Conservation (phyloP, 92 coral and sea anemone species). For the Porites rus region DNA sequence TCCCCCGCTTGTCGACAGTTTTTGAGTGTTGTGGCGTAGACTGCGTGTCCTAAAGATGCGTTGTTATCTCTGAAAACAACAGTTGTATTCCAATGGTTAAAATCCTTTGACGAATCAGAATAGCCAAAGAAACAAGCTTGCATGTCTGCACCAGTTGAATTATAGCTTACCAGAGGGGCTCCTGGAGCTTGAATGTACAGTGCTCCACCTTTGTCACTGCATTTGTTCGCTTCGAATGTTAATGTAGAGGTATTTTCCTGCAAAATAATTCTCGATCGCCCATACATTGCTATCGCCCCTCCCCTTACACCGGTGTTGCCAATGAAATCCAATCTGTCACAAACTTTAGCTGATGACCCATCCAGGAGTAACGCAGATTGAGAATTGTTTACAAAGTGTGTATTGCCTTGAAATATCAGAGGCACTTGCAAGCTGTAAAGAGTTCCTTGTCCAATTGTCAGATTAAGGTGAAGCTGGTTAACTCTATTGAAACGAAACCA, state of each 20-base stretch:
- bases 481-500: slow-evolving; percentile 60
- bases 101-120: slow-evolving; percentile 39
- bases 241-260: slow-evolving; percentile 60
- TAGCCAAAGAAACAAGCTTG: slow-evolving; percentile 85
- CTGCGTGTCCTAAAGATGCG: slow-evolving; percentile 73
- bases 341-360: slow-evolving; percentile 65
- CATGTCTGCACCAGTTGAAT: slow-evolving; percentile 68
- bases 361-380: slow-evolving; percentile 86
- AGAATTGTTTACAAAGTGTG: slow-evolving; percentile 54
- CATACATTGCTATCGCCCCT: slow-evolving; percentile 93
- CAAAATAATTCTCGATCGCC: slow-evolving; percentile 70
- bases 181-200: slow-evolving; percentile 86
- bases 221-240: slow-evolving; percentile 64
- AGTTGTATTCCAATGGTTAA: slow-evolving; percentile 65
- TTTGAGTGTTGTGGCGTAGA: slow-evolving; percentile 87
- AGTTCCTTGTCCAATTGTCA: slow-evolving; percentile 85
- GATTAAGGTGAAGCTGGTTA: slow-evolving; percentile 18
- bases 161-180: slow-evolving; percentile 79
- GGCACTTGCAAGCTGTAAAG: slow-evolving; percentile 85
- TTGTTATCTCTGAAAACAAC: slow-evolving; percentile 79
- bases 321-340: slow-evolving; percentile 63
- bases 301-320: slow-evolving; percentile 83
- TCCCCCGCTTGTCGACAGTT: slow-evolving; percentile 80
- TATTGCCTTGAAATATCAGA: slow-evolving; percentile 58
- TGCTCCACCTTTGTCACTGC: slow-evolving; percentile 91